Conservation (phyloP, 2,888 invertebrate species). For the Dynastes grantii region DNA sequence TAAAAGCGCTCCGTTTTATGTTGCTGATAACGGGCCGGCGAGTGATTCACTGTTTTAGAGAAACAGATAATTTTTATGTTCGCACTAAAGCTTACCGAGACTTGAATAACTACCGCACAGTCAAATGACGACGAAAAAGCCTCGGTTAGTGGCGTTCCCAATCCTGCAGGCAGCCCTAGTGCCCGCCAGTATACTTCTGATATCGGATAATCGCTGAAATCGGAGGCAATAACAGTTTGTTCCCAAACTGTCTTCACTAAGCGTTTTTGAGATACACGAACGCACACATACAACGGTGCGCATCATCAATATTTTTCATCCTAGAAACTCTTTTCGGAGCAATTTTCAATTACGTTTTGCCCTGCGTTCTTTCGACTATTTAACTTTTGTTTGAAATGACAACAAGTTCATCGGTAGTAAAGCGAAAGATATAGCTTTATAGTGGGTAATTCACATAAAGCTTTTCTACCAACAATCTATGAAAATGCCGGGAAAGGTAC, state of each 20-base stretch:
- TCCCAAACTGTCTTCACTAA: constrained; percentile 46
- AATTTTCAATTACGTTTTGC: constrained; percentile 36
- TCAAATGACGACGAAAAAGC: constrained; percentile 48
- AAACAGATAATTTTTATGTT: constrained; percentile 54
- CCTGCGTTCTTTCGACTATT: constrained; percentile 5
- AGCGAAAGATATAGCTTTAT: constrained; percentile 26
- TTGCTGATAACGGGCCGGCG: constrained; percentile 52
- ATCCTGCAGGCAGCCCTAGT: constrained; percentile 7
- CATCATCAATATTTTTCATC: constrained; percentile 32
- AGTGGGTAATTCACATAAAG: constrained; percentile 28
- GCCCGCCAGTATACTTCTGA: constrained; percentile 43
- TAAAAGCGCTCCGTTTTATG: constrained; percentile 52
- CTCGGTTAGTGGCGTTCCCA: constrained; percentile 38
- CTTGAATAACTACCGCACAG: constrained; percentile 51
- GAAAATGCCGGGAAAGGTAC: neutral
- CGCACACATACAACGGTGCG: constrained; percentile 9
- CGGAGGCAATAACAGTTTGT: constrained; percentile 46
- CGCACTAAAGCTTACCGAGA: constrained; percentile 51
- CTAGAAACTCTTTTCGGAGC: neutral
- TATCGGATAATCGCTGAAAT: constrained; percentile 47
- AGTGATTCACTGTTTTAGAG: constrained; percentile 53
- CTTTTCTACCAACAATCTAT: constrained; percentile 2
- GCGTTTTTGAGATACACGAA: constrained; percentile 42
- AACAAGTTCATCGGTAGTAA: constrained; percentile 27
- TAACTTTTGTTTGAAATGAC: constrained; percentile 27